Conservation (phyloP, 2,113 vertebrate species). For the Hippocampus guttulatus region DNA sequence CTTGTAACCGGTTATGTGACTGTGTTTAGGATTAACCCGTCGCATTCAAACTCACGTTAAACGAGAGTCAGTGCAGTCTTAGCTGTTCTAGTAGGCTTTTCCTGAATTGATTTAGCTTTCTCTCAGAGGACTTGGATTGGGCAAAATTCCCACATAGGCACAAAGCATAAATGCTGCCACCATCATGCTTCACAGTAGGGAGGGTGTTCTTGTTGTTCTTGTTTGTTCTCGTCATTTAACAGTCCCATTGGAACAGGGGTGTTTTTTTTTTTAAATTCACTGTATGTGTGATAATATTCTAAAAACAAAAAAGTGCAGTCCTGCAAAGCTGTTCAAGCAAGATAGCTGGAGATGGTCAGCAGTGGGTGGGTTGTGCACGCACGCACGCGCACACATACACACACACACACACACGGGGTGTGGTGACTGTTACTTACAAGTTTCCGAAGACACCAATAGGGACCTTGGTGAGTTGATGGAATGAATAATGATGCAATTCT, state of each 20-base stretch:
- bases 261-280: not conserved
- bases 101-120: too few species aligned
- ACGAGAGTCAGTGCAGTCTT: too few species aligned
- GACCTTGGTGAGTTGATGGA: conserved; percentile 20
- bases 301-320: conserved; percentile 23
- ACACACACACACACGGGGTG: conserved; percentile 29
- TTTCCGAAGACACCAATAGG: conserved; percentile 14
- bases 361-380: conserved; percentile 41
- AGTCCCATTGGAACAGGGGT: not conserved
- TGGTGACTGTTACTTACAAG: conserved; percentile 26
- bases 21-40: too few species aligned
- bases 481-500: not conserved
- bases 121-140: too few species aligned
- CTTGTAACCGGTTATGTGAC: too few species aligned
- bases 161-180: too few species aligned
- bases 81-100: too few species aligned
- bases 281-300: conserved; percentile 10
- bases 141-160: too few species aligned
- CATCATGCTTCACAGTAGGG: too few species aligned
- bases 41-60: too few species aligned
- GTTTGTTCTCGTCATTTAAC: too few species aligned
- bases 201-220: too few species aligned
- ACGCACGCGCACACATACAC: conserved; percentile 18
- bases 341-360: conserved; percentile 40
- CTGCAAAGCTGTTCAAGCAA: conserved; percentile 50